These are phyloP conservation scores for Platynereis dumerilii DNA, from an alignment of 2,888 invertebrate species.

Conservation along the genomic window DNA sequence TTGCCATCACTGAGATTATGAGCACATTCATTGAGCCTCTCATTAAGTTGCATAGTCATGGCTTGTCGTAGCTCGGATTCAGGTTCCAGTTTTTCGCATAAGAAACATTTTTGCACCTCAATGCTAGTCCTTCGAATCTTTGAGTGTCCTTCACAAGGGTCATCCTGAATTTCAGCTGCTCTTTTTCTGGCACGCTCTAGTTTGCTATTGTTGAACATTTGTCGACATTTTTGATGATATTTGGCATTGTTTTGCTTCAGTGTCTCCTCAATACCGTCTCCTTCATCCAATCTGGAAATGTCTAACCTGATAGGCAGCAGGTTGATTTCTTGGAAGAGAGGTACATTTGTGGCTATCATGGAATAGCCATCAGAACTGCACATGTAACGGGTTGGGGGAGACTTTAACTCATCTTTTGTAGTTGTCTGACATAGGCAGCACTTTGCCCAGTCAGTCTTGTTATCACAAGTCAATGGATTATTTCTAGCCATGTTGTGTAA, in stretches of 20 bases:
- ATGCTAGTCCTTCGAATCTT: conserved; percentile 1
- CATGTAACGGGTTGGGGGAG: no score
- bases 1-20: background rate
- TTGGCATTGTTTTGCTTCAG: conserved; percentile 31
- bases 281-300: conserved; percentile 31
- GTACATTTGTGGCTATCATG: no score
- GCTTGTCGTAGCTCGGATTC: background rate
- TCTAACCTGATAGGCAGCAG: no score
- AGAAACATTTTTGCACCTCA: background rate
- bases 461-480: no score
- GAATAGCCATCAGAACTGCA: no score
- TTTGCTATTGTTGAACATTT: conserved; percentile 7
- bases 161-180: background rate
- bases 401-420: no score
- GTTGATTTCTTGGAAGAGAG: conserved; percentile 4
- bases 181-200: conserved; percentile 4
- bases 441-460: no score
- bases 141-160: background rate
- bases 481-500: no score
- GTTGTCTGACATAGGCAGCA: no score
- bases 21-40: conserved; percentile 4
- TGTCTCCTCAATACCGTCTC: conserved; percentile 34
- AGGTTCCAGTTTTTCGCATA: background rate
- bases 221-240: conserved; percentile 30
- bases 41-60: conserved; percentile 1